Conservation (phyloP, 2,888 invertebrate genomes). For the Dione juno region DNA sequence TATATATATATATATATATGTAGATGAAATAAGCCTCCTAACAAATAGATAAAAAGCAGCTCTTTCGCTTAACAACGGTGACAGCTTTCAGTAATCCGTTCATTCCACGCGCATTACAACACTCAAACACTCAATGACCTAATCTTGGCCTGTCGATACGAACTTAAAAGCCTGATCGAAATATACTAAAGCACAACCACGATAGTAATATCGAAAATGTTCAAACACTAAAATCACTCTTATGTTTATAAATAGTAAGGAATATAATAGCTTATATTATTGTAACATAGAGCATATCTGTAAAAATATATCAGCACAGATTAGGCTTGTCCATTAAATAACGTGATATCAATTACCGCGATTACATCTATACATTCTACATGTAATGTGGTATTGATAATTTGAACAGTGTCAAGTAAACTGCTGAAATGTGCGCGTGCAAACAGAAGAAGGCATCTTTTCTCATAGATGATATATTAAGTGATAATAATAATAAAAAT, state of each 20-base stretch:
- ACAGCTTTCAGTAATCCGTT: conserved; percentile 45
- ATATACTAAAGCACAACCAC: conserved; percentile 31
- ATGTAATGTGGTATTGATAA: conserved; percentile 64
- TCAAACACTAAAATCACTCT: conserved; percentile 1
- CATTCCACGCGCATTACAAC: conserved; percentile 41
- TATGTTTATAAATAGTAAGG: background rate
- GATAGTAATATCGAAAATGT: background rate
- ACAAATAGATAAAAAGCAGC: conserved; percentile 18
- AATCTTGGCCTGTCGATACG: conserved; percentile 50
- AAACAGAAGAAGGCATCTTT: conserved; percentile 74
- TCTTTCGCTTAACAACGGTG: conserved; percentile 25
- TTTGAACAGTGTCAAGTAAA: conserved; percentile 69
- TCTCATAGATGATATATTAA: conserved; percentile 73
- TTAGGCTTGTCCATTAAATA: conserved; percentile 76
- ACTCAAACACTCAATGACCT: conserved; percentile 46
- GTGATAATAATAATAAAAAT: conserved; percentile 60
- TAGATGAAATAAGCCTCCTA: background rate
- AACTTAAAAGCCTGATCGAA: conserved; percentile 48
- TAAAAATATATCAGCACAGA: conserved; percentile 54
- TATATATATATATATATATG: background rate
- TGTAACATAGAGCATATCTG: conserved; percentile 28
- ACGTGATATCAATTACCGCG: conserved; percentile 79
- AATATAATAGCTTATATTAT: conserved; percentile 7
- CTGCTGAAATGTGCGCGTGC: conserved; percentile 75
- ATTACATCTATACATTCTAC: conserved; percentile 52